Evolutionary conservation across 2,888 invertebrate species (phyloP), one percentile per base, ranked within the genome.

Genomic region (Eupithecia exiguata): DNA sequence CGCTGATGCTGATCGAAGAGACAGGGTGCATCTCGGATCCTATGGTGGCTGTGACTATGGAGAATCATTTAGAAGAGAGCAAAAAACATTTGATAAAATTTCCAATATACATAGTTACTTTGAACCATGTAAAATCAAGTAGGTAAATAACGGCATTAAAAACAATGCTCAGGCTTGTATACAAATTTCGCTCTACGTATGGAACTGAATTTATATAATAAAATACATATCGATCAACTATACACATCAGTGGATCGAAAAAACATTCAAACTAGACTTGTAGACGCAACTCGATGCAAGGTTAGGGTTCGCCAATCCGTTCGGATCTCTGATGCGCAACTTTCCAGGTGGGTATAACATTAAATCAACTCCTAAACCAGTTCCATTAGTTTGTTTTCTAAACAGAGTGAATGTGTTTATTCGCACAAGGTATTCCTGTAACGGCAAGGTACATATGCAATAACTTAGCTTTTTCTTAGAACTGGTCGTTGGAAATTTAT

Each of bases 381-480:
- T 62, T 62, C 35, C 62, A 35, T 35, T 35, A 16, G 35, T 62
- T 62, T 62, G 62, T 35, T 62, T 62, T 62, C 30, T 62, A 62
- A 62, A 35, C 62, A 35, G 62, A 16, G 18, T 35, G 30, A 62
- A 62, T 62, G 61, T 61, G 62, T 62, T 62, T 62, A 35, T 35
- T 58, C 58, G 21, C 9, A 58, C 58, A 58, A 62, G 35, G 35
- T 35, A 62, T 62, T 62, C 35, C 30, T 62, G 75, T 62, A 74
- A 67, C 43, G 58, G 77, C 62, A 35, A 35, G 62, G 35, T 30
- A n/a, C n/a, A n/a, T n/a, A n/a, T n/a, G n/a, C n/a, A 61, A 38
- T 69, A 69, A 61, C 38, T 18, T 18, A 62, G n/a, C 43, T 61
- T 40, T 69, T 69, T 69, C 40, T 30, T 25, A 69, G 61, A 69